Percentiles rank a stretch among this genome's conserved stretches.
Evolutionary conservation across 2,113 vertebrate genomes (phyloP).

Genomic region (Odocoileus virginianus): DNA sequence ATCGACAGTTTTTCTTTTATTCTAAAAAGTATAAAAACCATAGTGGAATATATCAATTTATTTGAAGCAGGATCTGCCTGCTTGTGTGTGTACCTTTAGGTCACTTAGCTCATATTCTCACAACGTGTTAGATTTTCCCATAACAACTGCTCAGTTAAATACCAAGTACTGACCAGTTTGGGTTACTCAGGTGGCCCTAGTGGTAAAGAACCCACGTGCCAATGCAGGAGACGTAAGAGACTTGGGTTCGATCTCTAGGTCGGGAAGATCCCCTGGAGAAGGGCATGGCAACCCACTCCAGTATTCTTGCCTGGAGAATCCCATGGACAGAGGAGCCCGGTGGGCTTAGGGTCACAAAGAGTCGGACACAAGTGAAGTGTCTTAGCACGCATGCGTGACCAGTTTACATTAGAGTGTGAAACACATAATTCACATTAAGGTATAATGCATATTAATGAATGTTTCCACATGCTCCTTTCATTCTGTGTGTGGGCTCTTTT

Average conservation of each 20-base stretch:
- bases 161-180: neutral
- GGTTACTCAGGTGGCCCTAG: neutral
- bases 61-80: neutral
- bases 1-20: neutral
- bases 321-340: neutral
- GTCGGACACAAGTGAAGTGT: neutral
- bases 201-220: neutral
- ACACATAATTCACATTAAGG: neutral
- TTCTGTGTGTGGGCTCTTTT: neutral
- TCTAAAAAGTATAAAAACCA: neutral
- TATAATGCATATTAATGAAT: slow-evolving; percentile 5
- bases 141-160: slow-evolving; percentile 29
- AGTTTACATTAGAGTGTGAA: neutral
- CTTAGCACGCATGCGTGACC: neutral
- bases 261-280: neutral
- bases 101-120: neutral
- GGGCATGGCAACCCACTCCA: neutral
- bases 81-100: neutral
- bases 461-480: slow-evolving; percentile 9
- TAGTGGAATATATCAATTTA: neutral
- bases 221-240: neutral
- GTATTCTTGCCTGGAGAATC: neutral
- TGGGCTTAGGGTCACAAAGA: neutral
- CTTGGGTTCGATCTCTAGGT: neutral
- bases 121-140: neutral